phyloP scores from a whole-genome alignment of 2,797 vertebrate genomes.

The Anguilla obscura region DNA sequence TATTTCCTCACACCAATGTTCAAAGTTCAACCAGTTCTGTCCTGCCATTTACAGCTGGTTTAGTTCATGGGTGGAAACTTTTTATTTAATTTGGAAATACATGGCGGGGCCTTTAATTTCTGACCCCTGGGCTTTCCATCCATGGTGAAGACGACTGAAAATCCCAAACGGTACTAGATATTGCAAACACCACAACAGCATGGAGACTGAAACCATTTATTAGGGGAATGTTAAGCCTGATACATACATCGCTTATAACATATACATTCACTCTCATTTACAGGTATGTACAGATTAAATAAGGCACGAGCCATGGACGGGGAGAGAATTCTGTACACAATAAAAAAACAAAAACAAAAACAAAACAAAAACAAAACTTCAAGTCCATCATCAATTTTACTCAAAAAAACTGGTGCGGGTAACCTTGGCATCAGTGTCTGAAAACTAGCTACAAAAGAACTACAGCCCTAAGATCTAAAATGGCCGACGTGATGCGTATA shows the following conservation, averaged over 20 bases:
- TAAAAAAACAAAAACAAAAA: conserved; percentile 31
- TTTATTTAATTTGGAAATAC: no score
- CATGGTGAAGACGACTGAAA: background rate
- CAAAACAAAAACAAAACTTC: conserved; percentile 47
- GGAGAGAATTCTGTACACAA: conserved; percentile 64
- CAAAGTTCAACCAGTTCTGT: background rate
- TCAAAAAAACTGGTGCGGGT: background rate
- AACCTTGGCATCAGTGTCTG: background rate
- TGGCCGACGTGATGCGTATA: background rate
- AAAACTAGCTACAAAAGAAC: background rate
- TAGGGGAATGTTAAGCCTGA: conserved; percentile 74
- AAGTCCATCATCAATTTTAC: conserved; percentile 41
- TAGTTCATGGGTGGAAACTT: background rate
- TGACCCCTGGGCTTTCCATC: no score
- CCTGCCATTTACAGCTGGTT: background rate
- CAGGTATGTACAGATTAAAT: conserved; percentile 75
- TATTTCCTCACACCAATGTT: background rate
- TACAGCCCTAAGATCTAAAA: background rate
- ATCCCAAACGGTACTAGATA: background rate
- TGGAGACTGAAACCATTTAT: conserved; percentile 73
- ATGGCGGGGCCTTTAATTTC: no score
- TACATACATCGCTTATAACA: conserved; percentile 70
- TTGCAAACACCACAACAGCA: conserved; percentile 2
- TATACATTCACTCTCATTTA: conserved; percentile 71
- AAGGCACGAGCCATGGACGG: conserved; percentile 80